phyloP scores from a whole-genome alignment of 2,888 invertebrate species.

The Apamea anceps region DNA sequence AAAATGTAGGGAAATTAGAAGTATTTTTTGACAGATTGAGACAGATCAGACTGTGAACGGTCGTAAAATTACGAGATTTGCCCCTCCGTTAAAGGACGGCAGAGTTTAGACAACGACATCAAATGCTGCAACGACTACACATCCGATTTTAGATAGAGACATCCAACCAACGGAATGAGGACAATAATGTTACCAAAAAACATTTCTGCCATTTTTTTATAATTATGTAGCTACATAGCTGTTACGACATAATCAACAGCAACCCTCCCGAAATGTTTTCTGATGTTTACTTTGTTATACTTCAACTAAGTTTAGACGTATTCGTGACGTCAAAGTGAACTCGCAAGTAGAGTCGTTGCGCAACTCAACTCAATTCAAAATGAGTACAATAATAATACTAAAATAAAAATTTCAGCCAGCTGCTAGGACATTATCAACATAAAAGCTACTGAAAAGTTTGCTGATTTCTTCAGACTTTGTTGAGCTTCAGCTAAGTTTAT shows the following conservation, averaged over 20 bases:
- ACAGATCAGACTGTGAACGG: too few species aligned
- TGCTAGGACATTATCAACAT: neutral
- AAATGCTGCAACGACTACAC: too few species aligned
- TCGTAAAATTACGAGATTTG: too few species aligned
- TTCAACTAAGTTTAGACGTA: neutral
- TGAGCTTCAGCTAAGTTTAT: neutral
- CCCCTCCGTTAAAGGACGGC: too few species aligned
- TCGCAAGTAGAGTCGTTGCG: neutral
- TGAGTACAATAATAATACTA: neutral
- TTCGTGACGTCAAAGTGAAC: neutral
- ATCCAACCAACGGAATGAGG: neutral
- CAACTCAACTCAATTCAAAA: neutral
- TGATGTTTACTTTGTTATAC: neutral
- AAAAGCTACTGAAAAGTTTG: neutral
- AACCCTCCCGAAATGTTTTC: neutral
- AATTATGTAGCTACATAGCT: neutral
- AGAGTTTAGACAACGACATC: too few species aligned
- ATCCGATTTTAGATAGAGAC: too few species aligned
- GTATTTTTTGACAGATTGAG: too few species aligned
- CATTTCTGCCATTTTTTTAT: neutral
- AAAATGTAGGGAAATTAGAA: too few species aligned
- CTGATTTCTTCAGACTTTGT: neutral
- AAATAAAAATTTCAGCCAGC: neutral
- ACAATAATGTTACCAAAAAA: neutral
- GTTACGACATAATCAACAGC: neutral